phyloP scores from a whole-genome alignment of 2,797 vertebrate species.

The Eulemur rubriventer region DNA sequence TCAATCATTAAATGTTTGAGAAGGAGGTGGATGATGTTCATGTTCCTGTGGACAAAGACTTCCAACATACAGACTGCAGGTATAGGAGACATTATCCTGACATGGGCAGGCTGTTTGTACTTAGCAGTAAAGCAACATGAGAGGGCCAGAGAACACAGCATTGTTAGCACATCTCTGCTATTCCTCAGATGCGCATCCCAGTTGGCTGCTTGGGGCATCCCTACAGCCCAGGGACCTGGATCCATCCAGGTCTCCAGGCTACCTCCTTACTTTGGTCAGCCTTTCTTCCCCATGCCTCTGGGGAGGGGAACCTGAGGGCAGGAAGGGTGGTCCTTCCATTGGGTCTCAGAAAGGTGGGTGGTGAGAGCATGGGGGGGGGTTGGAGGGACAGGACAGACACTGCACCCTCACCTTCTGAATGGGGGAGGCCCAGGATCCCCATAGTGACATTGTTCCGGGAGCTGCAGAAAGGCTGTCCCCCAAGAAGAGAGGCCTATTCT shows the following conservation, averaged over 20 bases:
- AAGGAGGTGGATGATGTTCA: neutral
- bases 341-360: neutral
- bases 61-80: no score
- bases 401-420: neutral
- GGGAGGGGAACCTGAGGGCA: neutral
- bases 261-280: neutral
- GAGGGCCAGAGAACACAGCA: neutral
- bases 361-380: neutral
- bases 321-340: neutral
- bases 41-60: neutral
- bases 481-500: neutral
- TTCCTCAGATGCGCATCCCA: neutral
- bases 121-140: neutral
- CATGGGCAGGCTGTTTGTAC: neutral
- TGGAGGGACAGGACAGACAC: no score
- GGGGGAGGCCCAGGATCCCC: neutral
- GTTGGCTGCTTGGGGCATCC: neutral
- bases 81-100: neutral
- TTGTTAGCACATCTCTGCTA: neutral
- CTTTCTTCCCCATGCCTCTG: neutral
- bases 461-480: neutral
- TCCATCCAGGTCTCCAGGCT: rapidly evolving
- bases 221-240: neutral
- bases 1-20: neutral
- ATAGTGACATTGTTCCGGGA: neutral